Evolutionary conservation across 2,888 invertebrate genomes (phyloP), one percentile per base, ranked within the genome.

Genomic region (Epinotia demarniana): DNA sequence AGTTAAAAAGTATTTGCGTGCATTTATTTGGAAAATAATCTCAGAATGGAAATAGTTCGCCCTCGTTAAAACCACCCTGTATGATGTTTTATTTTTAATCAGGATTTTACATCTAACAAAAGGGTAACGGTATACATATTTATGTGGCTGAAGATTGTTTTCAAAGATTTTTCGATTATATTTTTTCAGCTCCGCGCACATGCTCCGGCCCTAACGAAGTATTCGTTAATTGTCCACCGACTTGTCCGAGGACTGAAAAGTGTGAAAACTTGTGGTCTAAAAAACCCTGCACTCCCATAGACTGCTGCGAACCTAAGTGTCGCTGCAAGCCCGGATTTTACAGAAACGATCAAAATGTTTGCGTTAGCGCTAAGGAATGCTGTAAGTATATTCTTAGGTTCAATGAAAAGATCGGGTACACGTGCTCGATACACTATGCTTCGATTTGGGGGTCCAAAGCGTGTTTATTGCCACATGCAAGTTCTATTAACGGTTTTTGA

Each of bases 221-320:
- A 18, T 78, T 77, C 58, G 74, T 58, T 11, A 4, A 13, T 6
- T 78, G 78, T 39, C 77, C 78, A n/a, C 60, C 73, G n/a, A 73
- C 39, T 18, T 78, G 78, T n/a, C 77, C 77, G 19, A 63, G 61
- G 19, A 72, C 72, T 1, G 73, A 76, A 43, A 72, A 76, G 11
- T 77, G 78, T 64, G 53, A 46, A 9, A 67, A 71, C 13, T 16
- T 73, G 19, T 70, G 68, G 73, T 61, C 66, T 5, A 69, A 43
- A 55, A 49, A 55, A 57, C 67, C 74, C 53, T 78, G 78, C 33
- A 63, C 64, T 0, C 46, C 46, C 2, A 33, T 67, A 12, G 46
- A 74, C 27, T 77, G 76, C 39, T 78, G 78, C 39, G 19, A 33
- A 3, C 78, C 78, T 3, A 72, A 72, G 12, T 78, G 78, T 33